Conservation (phyloP, 1,140 invertebrate species). For the Linepithema humile region DNA sequence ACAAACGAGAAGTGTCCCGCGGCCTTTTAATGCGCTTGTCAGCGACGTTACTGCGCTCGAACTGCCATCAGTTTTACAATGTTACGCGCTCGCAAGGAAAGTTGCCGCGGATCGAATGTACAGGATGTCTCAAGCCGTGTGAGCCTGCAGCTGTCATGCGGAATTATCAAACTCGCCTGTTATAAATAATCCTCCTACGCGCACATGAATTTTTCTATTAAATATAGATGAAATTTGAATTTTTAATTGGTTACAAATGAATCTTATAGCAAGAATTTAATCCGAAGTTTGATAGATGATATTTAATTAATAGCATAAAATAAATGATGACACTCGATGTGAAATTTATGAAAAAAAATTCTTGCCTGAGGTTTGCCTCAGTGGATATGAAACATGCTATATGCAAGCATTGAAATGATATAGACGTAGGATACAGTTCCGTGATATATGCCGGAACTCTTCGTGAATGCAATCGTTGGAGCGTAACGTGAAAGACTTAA, state of each 20-base stretch:
- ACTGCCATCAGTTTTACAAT: conserved; percentile 57
- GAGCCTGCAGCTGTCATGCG: not conserved
- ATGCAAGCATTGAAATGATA: conserved; percentile 13
- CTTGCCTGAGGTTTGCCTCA: not conserved
- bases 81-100: conserved; percentile 43
- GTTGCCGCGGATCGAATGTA: conserved; percentile 28
- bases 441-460: conserved; percentile 47
- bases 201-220: not conserved
- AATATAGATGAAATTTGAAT: not conserved
- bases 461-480: conserved; percentile 29
- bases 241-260: not conserved
- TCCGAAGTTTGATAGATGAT: not conserved
- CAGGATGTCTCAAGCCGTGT: not conserved
- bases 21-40: conserved; percentile 58
- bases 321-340: not conserved
- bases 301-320: not conserved
- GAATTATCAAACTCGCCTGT: not conserved
- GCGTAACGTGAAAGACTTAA: conserved; percentile 46
- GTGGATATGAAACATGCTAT: not conserved
- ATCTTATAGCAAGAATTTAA: not conserved
- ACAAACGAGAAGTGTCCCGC: conserved; percentile 56
- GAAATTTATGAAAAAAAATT: not conserved
- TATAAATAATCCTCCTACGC: not conserved
- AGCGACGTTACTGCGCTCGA: conserved; percentile 48
- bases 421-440: conserved; percentile 29